Evolutionary conservation across 2,113 vertebrate genomes (phyloP).

Genomic region (Dicrurus megarhynchus): DNA sequence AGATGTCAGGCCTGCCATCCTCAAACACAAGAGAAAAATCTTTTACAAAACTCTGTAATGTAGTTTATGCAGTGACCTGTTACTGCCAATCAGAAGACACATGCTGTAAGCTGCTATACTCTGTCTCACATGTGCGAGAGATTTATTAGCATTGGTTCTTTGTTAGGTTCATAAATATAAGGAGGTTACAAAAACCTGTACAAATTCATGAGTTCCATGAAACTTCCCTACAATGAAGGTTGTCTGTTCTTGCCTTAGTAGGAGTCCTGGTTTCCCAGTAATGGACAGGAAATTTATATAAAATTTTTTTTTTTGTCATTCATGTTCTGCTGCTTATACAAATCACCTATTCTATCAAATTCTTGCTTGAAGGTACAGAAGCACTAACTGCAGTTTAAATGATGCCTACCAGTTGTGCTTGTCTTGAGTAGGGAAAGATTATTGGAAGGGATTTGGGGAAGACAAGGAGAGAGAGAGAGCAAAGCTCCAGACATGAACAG

Average conservation of each 20-base stretch:
- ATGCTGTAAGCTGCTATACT: not conserved
- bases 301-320: not conserved
- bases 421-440: not conserved
- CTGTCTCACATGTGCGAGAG: not conserved
- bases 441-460: not conserved
- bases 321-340: not conserved
- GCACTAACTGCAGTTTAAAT: not conserved
- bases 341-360: not conserved
- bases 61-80: not conserved
- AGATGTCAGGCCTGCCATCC: not conserved
- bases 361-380: not conserved
- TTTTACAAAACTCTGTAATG: not conserved
- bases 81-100: not conserved
- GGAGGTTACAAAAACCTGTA: not conserved
- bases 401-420: not conserved
- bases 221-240: not conserved
- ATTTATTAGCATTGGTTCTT: not conserved
- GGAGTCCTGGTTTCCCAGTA: not conserved
- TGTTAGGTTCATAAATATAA: not conserved
- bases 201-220: not conserved
- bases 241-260: not conserved
- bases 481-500: not conserved
- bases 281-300: not conserved
- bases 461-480: not conserved
- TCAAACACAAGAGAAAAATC: not conserved